Evolutionary conservation across 2,113 vertebrate genomes (phyloP).

Genomic region (rabbit (Oryctolagus cuniculus)): DNA sequence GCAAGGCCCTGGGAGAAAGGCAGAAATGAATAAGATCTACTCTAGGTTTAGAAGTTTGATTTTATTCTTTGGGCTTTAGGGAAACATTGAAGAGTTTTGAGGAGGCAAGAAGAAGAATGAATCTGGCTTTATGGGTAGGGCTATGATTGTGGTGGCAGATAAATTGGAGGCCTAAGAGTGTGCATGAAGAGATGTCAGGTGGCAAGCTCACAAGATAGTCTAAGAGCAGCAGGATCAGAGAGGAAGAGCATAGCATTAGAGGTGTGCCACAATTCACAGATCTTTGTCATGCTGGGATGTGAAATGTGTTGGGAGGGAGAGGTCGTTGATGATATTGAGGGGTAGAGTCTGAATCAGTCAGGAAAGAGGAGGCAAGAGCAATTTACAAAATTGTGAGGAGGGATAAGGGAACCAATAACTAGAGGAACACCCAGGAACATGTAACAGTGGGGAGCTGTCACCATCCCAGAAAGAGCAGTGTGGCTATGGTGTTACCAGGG

Average conservation of each 20-base stretch:
- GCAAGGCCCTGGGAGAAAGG: constrained; percentile 1
- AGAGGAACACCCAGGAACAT: not conserved
- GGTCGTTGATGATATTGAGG: not conserved
- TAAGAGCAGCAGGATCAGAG: not conserved
- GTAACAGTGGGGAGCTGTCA: not conserved
- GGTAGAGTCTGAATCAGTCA: not conserved
- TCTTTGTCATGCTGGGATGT: not conserved
- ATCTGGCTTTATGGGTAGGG: not conserved
- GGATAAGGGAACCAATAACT: not conserved
- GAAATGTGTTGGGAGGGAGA: not conserved
- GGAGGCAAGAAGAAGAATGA: not conserved
- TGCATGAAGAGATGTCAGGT: not conserved
- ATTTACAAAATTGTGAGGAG: not conserved
- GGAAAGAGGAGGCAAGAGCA: not conserved
- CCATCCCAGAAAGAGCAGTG: not conserved
- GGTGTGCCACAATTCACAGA: not conserved
- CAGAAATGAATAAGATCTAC: constrained; percentile 18
- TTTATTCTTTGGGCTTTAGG: constrained; percentile 20
- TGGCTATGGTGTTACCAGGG: not conserved
- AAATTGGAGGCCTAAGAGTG: not conserved
- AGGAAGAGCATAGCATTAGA: not conserved
- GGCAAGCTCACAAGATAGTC: not conserved
- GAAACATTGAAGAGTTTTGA: constrained; percentile 39
- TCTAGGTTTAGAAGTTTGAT: constrained; percentile 24
- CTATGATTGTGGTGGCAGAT: not conserved